A percentile compares a stretch with the other conserved stretches of the same genome.
phyloP scores from a whole-genome alignment of 2,797 vertebrate species.

The Scomberomorus guttatus region DNA sequence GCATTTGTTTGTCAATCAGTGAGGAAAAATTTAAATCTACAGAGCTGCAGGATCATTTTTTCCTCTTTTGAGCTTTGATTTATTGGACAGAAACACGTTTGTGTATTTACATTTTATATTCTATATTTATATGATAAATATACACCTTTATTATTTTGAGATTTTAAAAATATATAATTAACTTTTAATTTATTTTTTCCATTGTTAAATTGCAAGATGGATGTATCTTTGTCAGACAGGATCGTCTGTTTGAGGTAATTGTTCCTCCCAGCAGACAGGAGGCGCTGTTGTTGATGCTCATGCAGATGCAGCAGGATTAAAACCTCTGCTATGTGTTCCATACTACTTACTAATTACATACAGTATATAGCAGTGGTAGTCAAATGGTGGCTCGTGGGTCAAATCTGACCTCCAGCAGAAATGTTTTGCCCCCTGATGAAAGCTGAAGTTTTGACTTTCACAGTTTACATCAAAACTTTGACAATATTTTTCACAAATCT shows the following conservation, averaged over 20 bases:
- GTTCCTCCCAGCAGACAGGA: slow-evolving; percentile 10
- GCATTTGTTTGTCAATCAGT: slow-evolving; percentile 43
- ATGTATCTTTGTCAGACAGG: not conserved
- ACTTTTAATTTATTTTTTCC: too few species aligned
- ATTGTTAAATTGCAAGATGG: not conserved
- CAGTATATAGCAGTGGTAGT: too few species aligned
- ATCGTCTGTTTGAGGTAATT: not conserved
- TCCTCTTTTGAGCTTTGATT: not conserved
- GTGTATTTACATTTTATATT: not conserved
- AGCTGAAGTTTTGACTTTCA: too few species aligned
- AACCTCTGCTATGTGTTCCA: not conserved
- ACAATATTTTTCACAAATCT: too few species aligned
- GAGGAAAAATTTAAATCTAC: not conserved
- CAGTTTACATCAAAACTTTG: too few species aligned
- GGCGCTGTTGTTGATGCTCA: not conserved
- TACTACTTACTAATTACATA: too few species aligned
- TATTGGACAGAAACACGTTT: not conserved
- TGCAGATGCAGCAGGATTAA: not conserved
- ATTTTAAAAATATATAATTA: not conserved
- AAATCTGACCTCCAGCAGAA: too few species aligned
- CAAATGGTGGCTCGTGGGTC: too few species aligned
- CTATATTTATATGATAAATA: not conserved
- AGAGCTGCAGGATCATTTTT: not conserved
- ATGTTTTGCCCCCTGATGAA: too few species aligned
- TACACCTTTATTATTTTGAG: not conserved